Percentiles rank a stretch among this genome's conserved stretches.
phyloP scores from a whole-genome alignment of 2,797 vertebrate genomes.

The Chelidonichthys spinosus region DNA sequence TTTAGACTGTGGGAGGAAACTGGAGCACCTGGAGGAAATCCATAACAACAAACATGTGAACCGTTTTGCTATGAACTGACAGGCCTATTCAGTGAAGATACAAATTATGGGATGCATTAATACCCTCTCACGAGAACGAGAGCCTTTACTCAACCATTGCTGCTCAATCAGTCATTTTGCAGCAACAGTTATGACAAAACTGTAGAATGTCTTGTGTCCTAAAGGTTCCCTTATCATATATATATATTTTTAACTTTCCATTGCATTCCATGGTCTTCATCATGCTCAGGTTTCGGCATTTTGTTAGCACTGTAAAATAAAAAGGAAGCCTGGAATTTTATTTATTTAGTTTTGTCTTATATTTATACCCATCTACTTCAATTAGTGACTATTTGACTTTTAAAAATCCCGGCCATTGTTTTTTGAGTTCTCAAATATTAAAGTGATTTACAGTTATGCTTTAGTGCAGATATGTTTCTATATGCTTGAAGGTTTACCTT shows the following conservation, averaged over 20 bases:
- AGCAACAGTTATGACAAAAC: background rate
- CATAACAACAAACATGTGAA: slow-evolving; percentile 35
- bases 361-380: background rate
- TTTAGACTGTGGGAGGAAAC: slow-evolving; percentile 42
- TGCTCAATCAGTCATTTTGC: slow-evolving; percentile 22
- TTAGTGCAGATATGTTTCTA: background rate
- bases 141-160: slow-evolving; percentile 24
- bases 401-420: background rate
- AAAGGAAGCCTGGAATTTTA: background rate
- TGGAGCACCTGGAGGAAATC: slow-evolving; percentile 40
- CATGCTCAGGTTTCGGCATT: background rate
- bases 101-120: slow-evolving; percentile 40
- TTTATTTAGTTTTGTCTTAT: background rate
- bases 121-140: background rate
- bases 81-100: slow-evolving; percentile 20
- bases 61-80: slow-evolving; percentile 38
- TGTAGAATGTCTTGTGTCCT: background rate
- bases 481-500: background rate
- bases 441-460: background rate
- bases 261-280: background rate
- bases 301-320: background rate
- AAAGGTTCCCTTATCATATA: background rate
- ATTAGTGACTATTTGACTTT: background rate
- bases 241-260: background rate
- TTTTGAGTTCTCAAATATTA: background rate